Percentiles rank a stretch among this genome's conserved stretches.
Conservation (phyloP, 2,113 vertebrate genomes). For the Tichodroma muraria region DNA sequence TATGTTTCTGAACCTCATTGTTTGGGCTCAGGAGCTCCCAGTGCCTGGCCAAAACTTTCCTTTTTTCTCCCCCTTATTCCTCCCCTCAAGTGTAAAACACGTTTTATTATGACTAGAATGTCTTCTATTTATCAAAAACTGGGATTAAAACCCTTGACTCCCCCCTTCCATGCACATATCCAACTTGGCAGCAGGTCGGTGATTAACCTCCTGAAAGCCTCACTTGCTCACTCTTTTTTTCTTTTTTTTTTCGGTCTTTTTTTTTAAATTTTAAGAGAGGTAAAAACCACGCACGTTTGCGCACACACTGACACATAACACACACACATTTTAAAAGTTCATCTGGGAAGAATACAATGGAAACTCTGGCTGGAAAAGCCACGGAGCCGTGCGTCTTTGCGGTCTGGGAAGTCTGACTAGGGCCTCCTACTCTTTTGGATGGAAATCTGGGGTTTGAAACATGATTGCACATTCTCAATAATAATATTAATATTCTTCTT, state of each 20-base stretch:
- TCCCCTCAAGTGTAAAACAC: conserved; percentile 51
- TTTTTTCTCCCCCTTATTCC: background rate
- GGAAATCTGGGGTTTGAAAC: conserved; percentile 4
- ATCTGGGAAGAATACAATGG: conserved; percentile 42
- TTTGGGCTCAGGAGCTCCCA: conserved; percentile 63
- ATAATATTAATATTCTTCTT: background rate
- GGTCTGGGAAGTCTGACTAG: conserved; percentile 43
- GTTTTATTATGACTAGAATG: conserved; percentile 75
- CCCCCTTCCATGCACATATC: conserved; percentile 28
- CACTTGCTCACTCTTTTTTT: background rate
- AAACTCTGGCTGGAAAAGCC: conserved; percentile 37
- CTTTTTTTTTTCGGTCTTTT: background rate
- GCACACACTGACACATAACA: background rate
- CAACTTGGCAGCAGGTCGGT: conserved; percentile 48
- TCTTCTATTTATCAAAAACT: conserved; percentile 74
- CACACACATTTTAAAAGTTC: conserved; percentile 15
- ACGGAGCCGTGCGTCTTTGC: background rate
- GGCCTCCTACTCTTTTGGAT: conserved; percentile 62
- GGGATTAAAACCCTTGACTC: conserved; percentile 57
- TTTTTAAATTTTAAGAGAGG: background rate
- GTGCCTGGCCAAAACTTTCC: conserved; percentile 60
- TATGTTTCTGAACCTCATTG: conserved; percentile 74
- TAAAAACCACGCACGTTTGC: background rate
- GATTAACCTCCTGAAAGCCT: conserved; percentile 61
- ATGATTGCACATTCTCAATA: background rate